Evolutionary conservation across 2,888 invertebrate species (phyloP).

Genomic region (Ischnus inquisitorius): DNA sequence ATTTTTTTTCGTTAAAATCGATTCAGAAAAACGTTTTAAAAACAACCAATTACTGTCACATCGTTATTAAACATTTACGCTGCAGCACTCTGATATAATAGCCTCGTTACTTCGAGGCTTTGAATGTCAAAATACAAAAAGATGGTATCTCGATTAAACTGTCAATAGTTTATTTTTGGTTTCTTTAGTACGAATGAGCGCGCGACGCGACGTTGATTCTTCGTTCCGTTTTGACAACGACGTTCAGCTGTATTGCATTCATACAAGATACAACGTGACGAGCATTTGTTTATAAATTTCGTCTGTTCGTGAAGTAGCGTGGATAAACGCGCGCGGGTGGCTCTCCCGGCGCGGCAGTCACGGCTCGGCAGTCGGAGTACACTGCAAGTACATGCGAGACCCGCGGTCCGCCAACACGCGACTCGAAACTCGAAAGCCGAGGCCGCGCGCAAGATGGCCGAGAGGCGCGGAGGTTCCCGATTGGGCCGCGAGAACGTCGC

Average conservation of each 20-base stretch:
- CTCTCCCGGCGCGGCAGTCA: constrained; percentile 74
- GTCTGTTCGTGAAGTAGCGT: constrained; percentile 5
- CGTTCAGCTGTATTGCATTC: not conserved
- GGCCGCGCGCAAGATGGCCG: constrained; percentile 82
- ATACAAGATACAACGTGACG: not conserved
- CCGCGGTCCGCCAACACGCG: constrained; percentile 77
- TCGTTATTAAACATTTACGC: not conserved
- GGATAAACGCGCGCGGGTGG: constrained; percentile 51
- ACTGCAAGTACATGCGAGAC: constrained; percentile 74
- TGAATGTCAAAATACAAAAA: constrained; percentile 32
- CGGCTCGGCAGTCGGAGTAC: constrained; percentile 80
- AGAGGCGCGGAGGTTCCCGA: constrained; percentile 69
- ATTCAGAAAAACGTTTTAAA: not conserved
- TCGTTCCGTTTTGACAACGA: not conserved
- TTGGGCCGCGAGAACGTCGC: constrained; percentile 71
- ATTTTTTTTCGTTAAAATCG: not conserved
- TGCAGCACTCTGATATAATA: too few species aligned
- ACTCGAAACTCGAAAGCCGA: constrained; percentile 77
- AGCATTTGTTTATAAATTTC: constrained; percentile 21
- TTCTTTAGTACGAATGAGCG: not conserved
- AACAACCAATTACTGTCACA: not conserved
- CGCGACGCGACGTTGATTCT: too few species aligned
- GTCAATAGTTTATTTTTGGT: constrained; percentile 29
- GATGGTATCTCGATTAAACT: constrained; percentile 10
- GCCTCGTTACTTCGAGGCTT: not conserved